Evolutionary conservation across 1,140 invertebrate genomes (phyloP), one percentile per base, ranked within the genome.

Genomic region (Apis cerana): DNA sequence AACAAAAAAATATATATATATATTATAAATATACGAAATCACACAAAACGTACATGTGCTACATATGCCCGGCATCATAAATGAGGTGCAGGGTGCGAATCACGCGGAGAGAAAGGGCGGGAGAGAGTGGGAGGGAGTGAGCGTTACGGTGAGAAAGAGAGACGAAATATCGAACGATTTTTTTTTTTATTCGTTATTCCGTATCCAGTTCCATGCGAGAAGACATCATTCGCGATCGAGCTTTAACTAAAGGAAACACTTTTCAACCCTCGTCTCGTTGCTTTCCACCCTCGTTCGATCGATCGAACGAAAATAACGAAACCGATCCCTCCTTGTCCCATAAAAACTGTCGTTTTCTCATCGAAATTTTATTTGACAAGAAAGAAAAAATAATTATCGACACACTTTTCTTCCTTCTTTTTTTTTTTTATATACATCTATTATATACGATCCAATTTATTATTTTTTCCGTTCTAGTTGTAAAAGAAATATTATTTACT

Each of bases 11-110:
- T 13, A 79, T 23, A 70, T 70, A 87, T 85, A 86, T 85, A 89
- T 82, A 88, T 71, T 77, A 85, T 76, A 81, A 27, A 82, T 79
- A 85, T 71, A 84, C 62, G 79, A 59, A 83, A 67, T 62, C 10
- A 21, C 61, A 62, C 23, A 13, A 67, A 59, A 87, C 69, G 76
- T 81, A 88, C 75, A 83, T 87, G 86, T 88, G 82, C 83, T 86
- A 21, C 61, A 75, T 81, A 88, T 82, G 81, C 84, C 87, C 83
- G 70, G 83, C 83, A 76, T 87, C 85, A 64, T 27, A 54, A 61
- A 59, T 50, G 15, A 8, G 80, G 15, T 50, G 79, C 87, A 85
- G 85, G 85, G 83, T 85, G 83, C 77, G 69, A 87, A 84, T 83
- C 62, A 27, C 58, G 58, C 52, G 52, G 82, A 75, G 65, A 85